phyloP scores from a whole-genome alignment of 2,888 invertebrate species.

The Dorcus hopei region DNA sequence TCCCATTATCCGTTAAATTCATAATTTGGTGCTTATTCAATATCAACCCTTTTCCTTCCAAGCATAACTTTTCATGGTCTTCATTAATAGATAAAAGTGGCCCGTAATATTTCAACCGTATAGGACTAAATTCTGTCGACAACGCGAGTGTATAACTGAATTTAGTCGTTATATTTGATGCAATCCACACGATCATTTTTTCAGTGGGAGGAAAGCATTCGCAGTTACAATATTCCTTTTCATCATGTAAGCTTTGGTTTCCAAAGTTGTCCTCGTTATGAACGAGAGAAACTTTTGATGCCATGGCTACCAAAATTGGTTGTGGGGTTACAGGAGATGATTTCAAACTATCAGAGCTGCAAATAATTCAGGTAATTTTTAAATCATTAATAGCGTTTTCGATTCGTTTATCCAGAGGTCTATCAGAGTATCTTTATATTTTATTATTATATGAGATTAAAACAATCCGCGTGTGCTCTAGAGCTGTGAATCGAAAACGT shows the following conservation, averaged over 20 bases:
- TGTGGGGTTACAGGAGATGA: slow-evolving; percentile 9
- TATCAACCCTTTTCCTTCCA: slow-evolving; percentile 38
- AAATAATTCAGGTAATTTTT: neutral
- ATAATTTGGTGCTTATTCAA: slow-evolving; percentile 36
- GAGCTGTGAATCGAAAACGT: neutral
- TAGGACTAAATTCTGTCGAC: slow-evolving; percentile 38
- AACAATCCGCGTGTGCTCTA: neutral
- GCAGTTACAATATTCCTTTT: slow-evolving; percentile 17
- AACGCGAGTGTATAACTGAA: slow-evolving; percentile 41
- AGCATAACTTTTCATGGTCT: slow-evolving; percentile 32
- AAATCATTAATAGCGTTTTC: too few species aligned
- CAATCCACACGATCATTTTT: slow-evolving; percentile 41
- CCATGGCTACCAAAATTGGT: slow-evolving; percentile 36
- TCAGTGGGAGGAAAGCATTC: slow-evolving; percentile 26
- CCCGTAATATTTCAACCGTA: slow-evolving; percentile 42
- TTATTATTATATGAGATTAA: too few species aligned
- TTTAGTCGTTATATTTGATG: slow-evolving; percentile 38
- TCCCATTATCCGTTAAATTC: slow-evolving; percentile 38
- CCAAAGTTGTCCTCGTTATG: slow-evolving; percentile 20
- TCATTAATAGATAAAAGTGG: slow-evolving; percentile 37
- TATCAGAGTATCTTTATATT: too few species aligned
- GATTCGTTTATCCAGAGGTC: too few species aligned
- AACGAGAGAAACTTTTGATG: slow-evolving; percentile 30
- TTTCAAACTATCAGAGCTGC: neutral
- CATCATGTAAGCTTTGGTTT: slow-evolving; percentile 18